Base-by-base conservation (phyloP, 1,140 invertebrate genomes). In the Paraescarpia echinospica region DNA sequence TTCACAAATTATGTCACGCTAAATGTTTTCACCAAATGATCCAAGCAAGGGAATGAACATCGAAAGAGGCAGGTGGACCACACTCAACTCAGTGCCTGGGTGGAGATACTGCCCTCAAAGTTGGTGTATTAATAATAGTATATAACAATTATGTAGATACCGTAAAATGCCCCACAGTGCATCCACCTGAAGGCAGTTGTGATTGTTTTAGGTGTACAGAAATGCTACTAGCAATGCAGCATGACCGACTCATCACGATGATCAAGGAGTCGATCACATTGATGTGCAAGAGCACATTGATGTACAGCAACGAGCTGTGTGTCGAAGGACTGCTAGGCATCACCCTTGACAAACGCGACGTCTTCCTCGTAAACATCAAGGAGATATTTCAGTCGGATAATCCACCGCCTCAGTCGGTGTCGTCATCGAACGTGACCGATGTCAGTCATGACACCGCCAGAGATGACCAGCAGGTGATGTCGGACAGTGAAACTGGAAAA, bases 351-450 rank as follows among this genome's bases (percentile, higher is more conserved):
- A 91, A 92, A 88, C 35, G 77, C 34, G 93, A 93, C n/a, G 93
- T 93, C 1, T 93, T 93, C n/a, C 93, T 93, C 77, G 77, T 93
- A 35, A 92, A 91, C 89, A 93, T 93, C 89, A 90, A 92, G 41
- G 93, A 93, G 89, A 89, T 91, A 34, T 89, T 93, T 31, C 59
- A 77, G 59, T 77, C 2, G 22, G 59, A 77, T 27, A 77, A 77
- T 77, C 59, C 59, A 77, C 59, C 59, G 12, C 59, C 59, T 77
- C 59, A 6, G 22, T 77, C 59, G 22, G 59, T 77, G 59, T 77
- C 59, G 22, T 77, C 59, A 77, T 77, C 59, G 35, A 91, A 91
- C 27, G 89, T 34, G 9, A 90, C 33, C 14, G 89, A 35, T 34
- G 89, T 90, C 22, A 35, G 89, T 22, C 33, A 34, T 34, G 35